Evolutionary conservation across 35 echinoderm and acorn worm genomes (phyloP), one percentile per base, ranked within the genome.

Genomic region (Stichopus chloronotus): DNA sequence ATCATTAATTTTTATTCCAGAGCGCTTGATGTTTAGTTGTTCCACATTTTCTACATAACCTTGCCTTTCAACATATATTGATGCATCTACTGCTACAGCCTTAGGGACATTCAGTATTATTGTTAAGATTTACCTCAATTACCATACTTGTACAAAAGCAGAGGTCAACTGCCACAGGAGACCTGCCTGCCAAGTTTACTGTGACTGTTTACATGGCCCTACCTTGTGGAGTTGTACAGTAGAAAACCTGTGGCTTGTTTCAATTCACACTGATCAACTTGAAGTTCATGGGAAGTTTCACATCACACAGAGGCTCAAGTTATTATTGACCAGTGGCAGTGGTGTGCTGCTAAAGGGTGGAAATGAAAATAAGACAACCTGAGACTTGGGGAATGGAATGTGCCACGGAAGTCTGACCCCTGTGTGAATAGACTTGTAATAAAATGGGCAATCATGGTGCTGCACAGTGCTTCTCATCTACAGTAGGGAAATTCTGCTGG

Each of bases 51-150:
- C 30, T 74, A 74, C 69, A 74, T 11, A 74, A 74, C 69, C 7
- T 74, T 24, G 69, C 7, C 19, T 14, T 65, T 11, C 61, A 65
- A 19, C 13, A 74, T n/a, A 74, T 74, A 7, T 74, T 74, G 30
- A 20, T 74, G 17, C 69, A 74, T n/a, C 8, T 61, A 14, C 59
- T 61, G 59, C 69, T 21, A 16, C 22, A n/a, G 69, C 69, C 69
- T 74, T 74, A 85, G 82, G 82, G 82, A 85, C 56, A 85, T 58
- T 56, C 69, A 74, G 22, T 74, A 74, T 74, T 74, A 74, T 85
- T 23, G 82, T 85, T 56, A 58, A 58, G 82, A 85, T 85, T 85
- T 85, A 85, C 82, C 58, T 84, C 82, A 85, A 85, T 85, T 85
- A 85, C 82, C 56, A 57, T 58, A 58, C 82, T 74, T 59, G 82